A percentile compares a stretch with the other conserved stretches of the same genome.
Conservation (phyloP, 2,113 vertebrate genomes). For the Pelmatolapia mariae region DNA sequence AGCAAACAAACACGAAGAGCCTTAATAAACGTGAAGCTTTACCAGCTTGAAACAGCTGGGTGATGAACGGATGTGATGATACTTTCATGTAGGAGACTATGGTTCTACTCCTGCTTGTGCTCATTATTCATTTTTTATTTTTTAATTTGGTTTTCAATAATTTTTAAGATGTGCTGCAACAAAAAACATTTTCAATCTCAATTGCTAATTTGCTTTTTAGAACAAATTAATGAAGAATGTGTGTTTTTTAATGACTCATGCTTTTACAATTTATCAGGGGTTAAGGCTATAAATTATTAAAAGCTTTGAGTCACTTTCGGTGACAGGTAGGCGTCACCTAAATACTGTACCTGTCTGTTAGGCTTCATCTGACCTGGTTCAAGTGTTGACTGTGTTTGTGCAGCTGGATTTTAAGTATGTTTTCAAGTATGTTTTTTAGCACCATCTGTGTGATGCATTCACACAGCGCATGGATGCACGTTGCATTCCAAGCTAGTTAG, state of each 20-base stretch:
- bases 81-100: background rate
- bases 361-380: background rate
- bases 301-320: background rate
- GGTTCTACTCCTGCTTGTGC: background rate
- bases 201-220: background rate
- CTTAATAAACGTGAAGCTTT: background rate
- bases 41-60: background rate
- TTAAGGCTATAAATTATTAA: background rate
- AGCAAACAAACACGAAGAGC: background rate
- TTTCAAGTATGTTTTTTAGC: background rate
- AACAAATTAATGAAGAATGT: background rate
- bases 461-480: background rate
- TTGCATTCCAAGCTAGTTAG: background rate
- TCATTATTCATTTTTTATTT: background rate
- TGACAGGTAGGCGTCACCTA: background rate
- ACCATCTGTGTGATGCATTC: background rate
- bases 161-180: background rate
- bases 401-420: background rate
- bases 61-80: rapidly evolving
- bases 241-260: background rate
- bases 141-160: background rate
- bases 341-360: background rate
- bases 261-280: background rate
- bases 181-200: background rate
- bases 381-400: rapidly evolving